A percentile compares a stretch with the other conserved stretches of the same genome.
Evolutionary conservation across 2,113 vertebrate genomes (phyloP).

Genomic region (Labeo catla): DNA sequence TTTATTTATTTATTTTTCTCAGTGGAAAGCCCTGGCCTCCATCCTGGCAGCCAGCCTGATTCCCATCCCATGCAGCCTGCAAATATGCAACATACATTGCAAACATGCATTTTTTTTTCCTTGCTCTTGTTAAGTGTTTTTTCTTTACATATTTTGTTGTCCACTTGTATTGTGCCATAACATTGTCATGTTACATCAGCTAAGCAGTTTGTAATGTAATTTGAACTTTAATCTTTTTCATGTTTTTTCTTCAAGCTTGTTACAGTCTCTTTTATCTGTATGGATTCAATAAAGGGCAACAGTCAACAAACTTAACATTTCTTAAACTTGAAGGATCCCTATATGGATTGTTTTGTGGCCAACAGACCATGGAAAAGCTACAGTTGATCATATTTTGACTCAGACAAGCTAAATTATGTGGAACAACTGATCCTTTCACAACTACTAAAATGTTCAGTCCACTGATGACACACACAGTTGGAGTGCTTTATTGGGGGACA

Average conservation of each 20-base stretch:
- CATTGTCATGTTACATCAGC: neutral
- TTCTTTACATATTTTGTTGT: neutral
- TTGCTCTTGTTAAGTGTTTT: neutral
- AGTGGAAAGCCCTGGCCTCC: conserved; percentile 1
- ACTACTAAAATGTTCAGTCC: neutral
- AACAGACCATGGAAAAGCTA: neutral
- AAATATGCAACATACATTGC: conserved; percentile 9
- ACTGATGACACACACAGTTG: neutral
- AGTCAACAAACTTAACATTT: neutral
- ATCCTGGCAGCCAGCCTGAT: conserved; percentile 12
- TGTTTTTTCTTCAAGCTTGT: neutral
- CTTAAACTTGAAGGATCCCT: neutral
- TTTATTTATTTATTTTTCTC: conserved; percentile 5
- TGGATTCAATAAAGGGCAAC: neutral
- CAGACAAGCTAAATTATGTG: no score
- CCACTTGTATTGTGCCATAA: neutral
- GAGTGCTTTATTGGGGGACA: neutral
- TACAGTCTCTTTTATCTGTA: neutral
- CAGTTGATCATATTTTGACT: neutral
- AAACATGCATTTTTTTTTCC: neutral
- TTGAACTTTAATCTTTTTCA: neutral
- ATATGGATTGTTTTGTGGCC: neutral
- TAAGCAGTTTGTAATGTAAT: neutral
- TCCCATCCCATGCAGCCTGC: conserved; percentile 2
- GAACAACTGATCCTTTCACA: neutral